Conservation (phyloP, 2,888 invertebrate species). For the Euclidia mi region DNA sequence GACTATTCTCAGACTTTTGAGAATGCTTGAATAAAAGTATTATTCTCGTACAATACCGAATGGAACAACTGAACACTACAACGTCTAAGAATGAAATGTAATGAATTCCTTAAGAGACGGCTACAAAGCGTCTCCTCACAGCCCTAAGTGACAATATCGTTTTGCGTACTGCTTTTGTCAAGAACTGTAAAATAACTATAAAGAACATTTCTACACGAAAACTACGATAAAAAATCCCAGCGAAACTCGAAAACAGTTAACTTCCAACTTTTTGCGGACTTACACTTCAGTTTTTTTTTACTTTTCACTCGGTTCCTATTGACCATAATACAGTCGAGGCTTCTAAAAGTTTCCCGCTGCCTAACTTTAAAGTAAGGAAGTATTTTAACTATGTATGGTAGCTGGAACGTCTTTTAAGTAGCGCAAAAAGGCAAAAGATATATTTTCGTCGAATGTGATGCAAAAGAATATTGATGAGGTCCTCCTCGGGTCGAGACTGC, state of each 20-base stretch:
- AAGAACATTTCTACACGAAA: slow-evolving; percentile 55
- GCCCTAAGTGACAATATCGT: slow-evolving; percentile 57
- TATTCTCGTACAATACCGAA: too few species aligned
- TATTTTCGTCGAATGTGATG: slow-evolving; percentile 45
- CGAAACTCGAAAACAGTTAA: slow-evolving; percentile 75
- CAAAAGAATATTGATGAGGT: slow-evolving; percentile 58
- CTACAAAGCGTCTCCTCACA: slow-evolving; percentile 28
- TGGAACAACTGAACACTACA: too few species aligned
- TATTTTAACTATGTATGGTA: slow-evolving; percentile 66
- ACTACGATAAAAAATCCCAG: slow-evolving; percentile 65
- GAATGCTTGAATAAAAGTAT: too few species aligned
- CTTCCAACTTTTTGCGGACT: slow-evolving; percentile 70
- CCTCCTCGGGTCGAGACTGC: slow-evolving; percentile 34
- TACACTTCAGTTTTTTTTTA: slow-evolving; percentile 64
- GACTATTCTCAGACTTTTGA: too few species aligned
- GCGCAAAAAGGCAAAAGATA: slow-evolving; percentile 50
- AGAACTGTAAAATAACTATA: slow-evolving; percentile 62
- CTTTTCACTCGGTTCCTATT: slow-evolving; percentile 68
- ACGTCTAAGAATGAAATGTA: slow-evolving; percentile 25
- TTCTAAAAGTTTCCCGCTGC: slow-evolving; percentile 63
- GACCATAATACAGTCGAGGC: slow-evolving; percentile 74
- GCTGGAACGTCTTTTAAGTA: slow-evolving; percentile 52
- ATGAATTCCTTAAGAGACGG: slow-evolving; percentile 33
- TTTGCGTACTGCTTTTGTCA: slow-evolving; percentile 55
- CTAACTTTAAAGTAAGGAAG: slow-evolving; percentile 69